phyloP scores from a whole-genome alignment of 1,140 invertebrate species.

The Riptortus pedestris region DNA sequence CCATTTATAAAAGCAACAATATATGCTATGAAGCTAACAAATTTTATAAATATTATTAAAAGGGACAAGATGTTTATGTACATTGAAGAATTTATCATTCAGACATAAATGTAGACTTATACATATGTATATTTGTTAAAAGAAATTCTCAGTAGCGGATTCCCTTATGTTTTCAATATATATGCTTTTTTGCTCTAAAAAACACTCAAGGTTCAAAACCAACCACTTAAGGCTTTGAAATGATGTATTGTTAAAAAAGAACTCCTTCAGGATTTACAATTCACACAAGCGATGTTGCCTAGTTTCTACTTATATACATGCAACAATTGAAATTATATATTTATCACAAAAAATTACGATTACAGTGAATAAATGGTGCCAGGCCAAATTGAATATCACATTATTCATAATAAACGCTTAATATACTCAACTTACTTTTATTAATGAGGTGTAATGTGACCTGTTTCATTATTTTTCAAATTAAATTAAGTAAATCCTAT shows the following conservation, averaged over 20 bases:
- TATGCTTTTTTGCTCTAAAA: too few species aligned
- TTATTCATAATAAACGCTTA: constrained; percentile 17
- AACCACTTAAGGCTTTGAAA: not conserved
- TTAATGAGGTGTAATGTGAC: constrained; percentile 19
- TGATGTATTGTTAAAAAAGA: constrained; percentile 1
- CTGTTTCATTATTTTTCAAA: constrained; percentile 1
- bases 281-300: constrained; percentile 16
- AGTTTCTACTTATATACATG: constrained; percentile 14
- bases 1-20: not conserved
- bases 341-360: constrained; percentile 22
- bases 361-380: constrained; percentile 20
- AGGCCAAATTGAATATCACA: constrained; percentile 21
- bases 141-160: constrained; percentile 13
- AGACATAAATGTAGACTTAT: not conserved
- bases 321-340: constrained; percentile 13
- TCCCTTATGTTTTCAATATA: too few species aligned
- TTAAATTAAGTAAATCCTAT: not conserved
- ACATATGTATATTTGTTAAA: too few species aligned
- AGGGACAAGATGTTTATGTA: not conserved
- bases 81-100: not conserved
- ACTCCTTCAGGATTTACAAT: not conserved
- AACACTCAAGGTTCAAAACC: too few species aligned
- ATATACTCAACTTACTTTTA: constrained; percentile 13
- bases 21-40: not conserved
- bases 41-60: not conserved